Base-by-base conservation (phyloP, 2,797 vertebrate species). In the Bradypodion pumilum region DNA sequence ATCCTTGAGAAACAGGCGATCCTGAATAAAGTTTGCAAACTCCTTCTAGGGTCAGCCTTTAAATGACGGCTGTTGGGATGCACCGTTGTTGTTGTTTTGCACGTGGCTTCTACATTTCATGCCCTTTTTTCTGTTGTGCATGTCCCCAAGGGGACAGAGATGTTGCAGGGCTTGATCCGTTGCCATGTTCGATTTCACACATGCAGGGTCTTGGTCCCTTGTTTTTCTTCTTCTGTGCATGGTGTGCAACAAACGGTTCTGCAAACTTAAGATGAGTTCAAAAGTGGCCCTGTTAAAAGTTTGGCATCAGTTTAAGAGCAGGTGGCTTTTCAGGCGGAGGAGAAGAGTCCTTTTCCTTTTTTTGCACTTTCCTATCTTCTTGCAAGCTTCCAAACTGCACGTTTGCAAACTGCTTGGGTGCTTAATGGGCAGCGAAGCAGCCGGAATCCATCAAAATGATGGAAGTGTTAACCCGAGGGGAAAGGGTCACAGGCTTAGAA, bases 401-500 rank as follows among this genome's bases (percentile, higher is more conserved):
- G 44, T 69, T 32, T 72, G 74, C 59, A 72, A 66, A 42, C 27
- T 19, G 29, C 49, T 6, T 7, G 63, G 23, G 73, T 74, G 60
- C 46, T 44, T 78, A 74, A 78, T 59, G 62, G 75, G 16, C 46
- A 74, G 83, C 59, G 80, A 80, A 87, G 81, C 78, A 76, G 44
- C 63, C 56, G 19, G 49, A 40, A 37, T 49, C 65, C 40, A 80
- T 80, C 81, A 72, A 70, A 56, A 29, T 29, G 35, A 80, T 70
- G 52, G 62, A 76, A 62, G 49, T 63, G 32, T 80, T 69, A 69
- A 83, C 42, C 29, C 29, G 52, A 42, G 29, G 66, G 77, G 63
- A 80, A 25, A 56, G 73, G 77, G 72, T 70, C 81, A 69, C 42
- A 40, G n/a, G 46, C 40, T 62, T 5, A 62, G 42, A 59, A 74